Conservation (phyloP, 2,888 invertebrate species). For the Pandemis cinnamomeana region DNA sequence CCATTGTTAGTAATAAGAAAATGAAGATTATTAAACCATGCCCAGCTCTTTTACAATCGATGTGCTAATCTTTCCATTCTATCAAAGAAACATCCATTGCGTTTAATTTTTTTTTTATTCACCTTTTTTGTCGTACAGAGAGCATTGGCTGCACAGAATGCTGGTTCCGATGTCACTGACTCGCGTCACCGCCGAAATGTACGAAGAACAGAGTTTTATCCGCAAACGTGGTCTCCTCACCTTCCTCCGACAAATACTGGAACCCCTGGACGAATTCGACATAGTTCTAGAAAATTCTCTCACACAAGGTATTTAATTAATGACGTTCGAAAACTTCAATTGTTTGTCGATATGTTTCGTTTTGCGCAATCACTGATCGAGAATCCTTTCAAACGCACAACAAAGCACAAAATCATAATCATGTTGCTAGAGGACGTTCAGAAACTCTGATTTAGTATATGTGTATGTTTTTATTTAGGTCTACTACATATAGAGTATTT, state of each 20-base stretch:
- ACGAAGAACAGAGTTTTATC: conserved; percentile 97
- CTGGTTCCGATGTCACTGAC: conserved; percentile 95
- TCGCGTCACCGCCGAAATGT: conserved; percentile 96
- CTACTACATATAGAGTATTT: not conserved
- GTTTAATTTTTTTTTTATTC: not conserved
- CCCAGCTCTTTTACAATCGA: too few relatives aligned
- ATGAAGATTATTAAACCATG: too few relatives aligned
- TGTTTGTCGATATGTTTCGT: not conserved
- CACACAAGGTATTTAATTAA: conserved; percentile 83
- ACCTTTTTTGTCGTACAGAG: conserved; percentile 79
- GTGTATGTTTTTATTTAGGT: not conserved
- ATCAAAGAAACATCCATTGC: not conserved
- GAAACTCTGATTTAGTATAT: not conserved
- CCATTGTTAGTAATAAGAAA: too few relatives aligned
- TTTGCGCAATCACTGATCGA: not conserved
- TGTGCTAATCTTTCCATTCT: too few relatives aligned
- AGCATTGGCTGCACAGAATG: conserved; percentile 95
- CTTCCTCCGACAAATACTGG: conserved; percentile 95
- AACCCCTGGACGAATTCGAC: conserved; percentile 95
- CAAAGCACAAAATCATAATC: conserved; percentile 13
- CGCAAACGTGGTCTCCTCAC: conserved; percentile 93
- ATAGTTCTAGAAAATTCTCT: conserved; percentile 94
- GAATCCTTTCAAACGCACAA: conserved; percentile 16
- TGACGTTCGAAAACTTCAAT: not conserved
- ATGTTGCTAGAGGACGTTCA: not conserved